Base-by-base conservation (phyloP, 2,113 vertebrate genomes). In the Ellobius talpinus region DNA sequence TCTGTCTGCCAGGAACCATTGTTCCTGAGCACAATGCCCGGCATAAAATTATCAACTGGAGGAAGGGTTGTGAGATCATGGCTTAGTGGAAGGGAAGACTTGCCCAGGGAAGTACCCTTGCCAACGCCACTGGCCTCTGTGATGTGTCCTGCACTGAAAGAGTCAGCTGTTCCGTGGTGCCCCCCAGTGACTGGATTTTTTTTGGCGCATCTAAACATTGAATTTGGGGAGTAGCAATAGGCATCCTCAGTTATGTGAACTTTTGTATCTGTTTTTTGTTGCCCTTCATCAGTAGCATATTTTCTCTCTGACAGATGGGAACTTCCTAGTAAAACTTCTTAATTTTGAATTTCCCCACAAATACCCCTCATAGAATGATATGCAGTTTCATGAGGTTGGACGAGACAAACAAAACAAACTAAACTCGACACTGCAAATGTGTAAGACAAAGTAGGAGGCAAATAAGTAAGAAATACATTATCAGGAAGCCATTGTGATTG, bases 271-370 rank as follows among this genome's bases (percentile, higher is more conserved):
- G 6, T 47, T 93, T 45, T 91, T 5, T 66, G 17, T 52, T 66
- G 63, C 76, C n/a, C 1, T 89, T 63, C 42, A 17, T 61, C 7
- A 45, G 4, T 65, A 61, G 55, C n/a, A 5, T 72, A 17, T 68
- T 91, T 95, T 76, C 77, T 90, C 4, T 90, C 36, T 88, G 66
- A 95, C 55, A 26, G 29, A 85, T 87, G n/a, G 77, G 39, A 76
- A 72, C 45, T n/a, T 2, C 26, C 85, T 14, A 29, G 19, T 92
- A 82, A 45, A 45, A 95, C 52, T 68, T 89, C 58, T 19, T 17
- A 21, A 70, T 85, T 81, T n/a, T 17, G 5, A n/a, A 90, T 96
- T 96, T 89, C 39, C 82, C 31, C 24, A 72, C 65, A 91, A 52
- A 78, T 68, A 91, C 11, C 26, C n/a, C 7, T 91, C 63, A 16